A percentile compares a stretch with the other conserved stretches of the same genome.
Evolutionary conservation across 2,797 vertebrate species (phyloP).

Genomic region (Muscicapa striata): DNA sequence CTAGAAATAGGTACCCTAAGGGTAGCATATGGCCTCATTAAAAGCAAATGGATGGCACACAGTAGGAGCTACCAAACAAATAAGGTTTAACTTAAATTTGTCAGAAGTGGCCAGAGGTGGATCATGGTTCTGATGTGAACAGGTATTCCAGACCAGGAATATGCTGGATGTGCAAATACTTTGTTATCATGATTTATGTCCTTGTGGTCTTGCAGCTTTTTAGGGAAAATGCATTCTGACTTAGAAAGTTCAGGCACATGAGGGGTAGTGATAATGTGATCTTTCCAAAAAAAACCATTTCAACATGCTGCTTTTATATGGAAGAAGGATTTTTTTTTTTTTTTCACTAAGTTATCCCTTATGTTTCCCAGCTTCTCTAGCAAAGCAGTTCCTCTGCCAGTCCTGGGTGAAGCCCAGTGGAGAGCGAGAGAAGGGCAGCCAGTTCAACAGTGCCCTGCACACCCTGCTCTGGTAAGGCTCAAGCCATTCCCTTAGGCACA

Average conservation of each 20-base stretch:
- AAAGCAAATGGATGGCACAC: background rate
- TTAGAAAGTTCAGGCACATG: background rate
- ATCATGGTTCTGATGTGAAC: background rate
- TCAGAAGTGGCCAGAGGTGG: background rate
- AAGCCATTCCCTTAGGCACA: background rate
- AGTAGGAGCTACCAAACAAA: background rate
- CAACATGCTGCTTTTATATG: background rate
- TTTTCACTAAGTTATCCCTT: background rate
- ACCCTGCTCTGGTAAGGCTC: slow-evolving; percentile 84
- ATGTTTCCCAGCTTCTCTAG: slow-evolving; percentile 80
- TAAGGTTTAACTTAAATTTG: background rate
- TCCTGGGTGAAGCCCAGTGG: slow-evolving; percentile 84
- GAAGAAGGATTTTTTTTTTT: background rate
- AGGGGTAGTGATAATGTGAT: background rate
- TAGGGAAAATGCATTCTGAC: background rate
- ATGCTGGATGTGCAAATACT: background rate
- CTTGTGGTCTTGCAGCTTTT: background rate
- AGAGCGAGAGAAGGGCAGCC: slow-evolving; percentile 83
- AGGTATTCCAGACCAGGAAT: background rate
- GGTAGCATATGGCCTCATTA: background rate
- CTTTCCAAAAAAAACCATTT: background rate
- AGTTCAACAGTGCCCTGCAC: slow-evolving; percentile 86
- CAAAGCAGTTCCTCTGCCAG: slow-evolving; percentile 87
- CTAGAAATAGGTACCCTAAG: background rate
- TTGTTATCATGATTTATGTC: background rate